Base-by-base conservation (phyloP, 2,113 vertebrate genomes). In the Xiphophorus hellerii region DNA sequence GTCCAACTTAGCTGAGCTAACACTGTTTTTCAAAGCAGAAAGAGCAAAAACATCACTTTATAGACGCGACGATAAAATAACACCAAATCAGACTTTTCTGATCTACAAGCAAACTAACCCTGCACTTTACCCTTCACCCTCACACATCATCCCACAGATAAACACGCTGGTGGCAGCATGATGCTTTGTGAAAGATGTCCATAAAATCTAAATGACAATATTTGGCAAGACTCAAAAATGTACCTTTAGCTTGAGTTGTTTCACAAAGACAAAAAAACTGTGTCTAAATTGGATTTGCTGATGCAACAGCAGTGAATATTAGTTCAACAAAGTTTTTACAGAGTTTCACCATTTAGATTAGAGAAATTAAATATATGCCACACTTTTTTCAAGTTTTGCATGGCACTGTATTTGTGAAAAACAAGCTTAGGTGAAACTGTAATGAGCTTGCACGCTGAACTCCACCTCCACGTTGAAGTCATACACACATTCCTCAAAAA, bases 401-500 rank as follows among this genome's bases (percentile, higher is more conserved):
- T 7, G 7, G 8, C 51, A 25, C 22, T 58, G 10, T 58, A 58
- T 58, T 58, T 10, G 17, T 17, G 35, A 62, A 20, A 25, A 67
- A 62, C n/a, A 76, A 44, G 67, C 62, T 58, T 62, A 3, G 1
- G 69, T 58, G 15, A 54, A 65, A 74, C 33, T 15, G 35, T 82
- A 64, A 35, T 54, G 77, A 64, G 71, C 66, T 63, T 54, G 28
- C 30, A 73, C 4, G 61, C 48, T 67, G 25, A 61, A 54, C 30
- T 20, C 61, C 11, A 69, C 11, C 17, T 65, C 76, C 84, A 87
- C 73, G 80, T 88, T 89, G 63, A 65, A 72, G 80, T 85, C 85
- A 84, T 80, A 82, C 89, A 82, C 89, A 88, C 78, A 85, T 87
- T 83, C 86, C 77, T 78, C 71, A 84, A 89, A 88, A 83, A 87